Evolutionary conservation across 2,797 vertebrate genomes (phyloP).

Genomic region (Numenius phaeopus): DNA sequence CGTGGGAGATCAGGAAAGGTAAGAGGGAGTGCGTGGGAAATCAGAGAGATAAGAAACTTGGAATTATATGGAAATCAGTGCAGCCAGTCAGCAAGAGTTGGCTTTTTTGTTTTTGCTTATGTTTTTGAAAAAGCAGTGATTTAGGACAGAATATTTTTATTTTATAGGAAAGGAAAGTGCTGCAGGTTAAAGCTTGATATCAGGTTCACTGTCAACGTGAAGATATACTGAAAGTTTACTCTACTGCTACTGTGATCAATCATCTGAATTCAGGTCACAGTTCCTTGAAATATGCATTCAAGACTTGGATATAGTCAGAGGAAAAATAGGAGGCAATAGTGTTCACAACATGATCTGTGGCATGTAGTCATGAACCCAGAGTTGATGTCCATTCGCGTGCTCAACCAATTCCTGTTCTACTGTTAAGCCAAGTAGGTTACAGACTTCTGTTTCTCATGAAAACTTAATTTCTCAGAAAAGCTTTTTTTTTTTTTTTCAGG

Average conservation of each 20-base stretch:
- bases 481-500: background rate
- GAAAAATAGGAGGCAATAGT: background rate
- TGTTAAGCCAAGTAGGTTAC: background rate
- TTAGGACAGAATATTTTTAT: slow-evolving; percentile 30
- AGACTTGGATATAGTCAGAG: background rate
- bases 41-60: background rate
- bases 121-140: slow-evolving; percentile 20
- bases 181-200: slow-evolving; percentile 33
- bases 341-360: background rate
- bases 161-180: slow-evolving; percentile 36
- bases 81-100: background rate
- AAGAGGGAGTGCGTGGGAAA: slow-evolving; percentile 34
- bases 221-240: slow-evolving; percentile 41
- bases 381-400: background rate
- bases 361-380: background rate
- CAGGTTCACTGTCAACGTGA: slow-evolving; percentile 9
- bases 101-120: background rate
- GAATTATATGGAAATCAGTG: background rate
- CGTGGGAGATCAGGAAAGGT: slow-evolving; percentile 16
- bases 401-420: background rate
- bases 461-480: background rate
- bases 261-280: slow-evolving; percentile 16
- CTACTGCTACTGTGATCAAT: slow-evolving; percentile 3
- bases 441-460: background rate
- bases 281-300: slow-evolving; percentile 36